Percentiles rank a stretch among this genome's conserved stretches.
Evolutionary conservation across 2,888 invertebrate species (phyloP).

Genomic region (Neoscelio sp.): DNA sequence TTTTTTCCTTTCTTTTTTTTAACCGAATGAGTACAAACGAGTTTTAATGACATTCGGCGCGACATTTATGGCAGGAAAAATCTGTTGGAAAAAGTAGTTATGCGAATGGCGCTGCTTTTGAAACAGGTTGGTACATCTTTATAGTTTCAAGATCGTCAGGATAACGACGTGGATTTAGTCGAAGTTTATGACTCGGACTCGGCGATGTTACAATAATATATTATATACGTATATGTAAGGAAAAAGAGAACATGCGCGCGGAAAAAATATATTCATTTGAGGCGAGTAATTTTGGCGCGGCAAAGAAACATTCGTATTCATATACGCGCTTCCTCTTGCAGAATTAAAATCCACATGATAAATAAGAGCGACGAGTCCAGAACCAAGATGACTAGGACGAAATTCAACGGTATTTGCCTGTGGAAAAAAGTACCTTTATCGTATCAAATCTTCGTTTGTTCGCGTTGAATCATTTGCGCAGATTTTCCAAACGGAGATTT

Average conservation of each 20-base stretch:
- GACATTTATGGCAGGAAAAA: conserved; percentile 41
- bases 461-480: conserved; percentile 29
- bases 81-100: conserved; percentile 23
- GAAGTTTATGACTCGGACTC: conserved; percentile 49
- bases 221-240: conserved; percentile 23
- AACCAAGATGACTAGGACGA: conserved; percentile 52
- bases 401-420: conserved; percentile 48
- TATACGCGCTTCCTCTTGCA: conserved; percentile 43
- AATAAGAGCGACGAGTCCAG: conserved; percentile 59
- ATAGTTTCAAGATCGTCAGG: conserved; percentile 40
- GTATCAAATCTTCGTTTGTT: conserved; percentile 61
- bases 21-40: conserved; percentile 31
- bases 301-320: conserved; percentile 61
- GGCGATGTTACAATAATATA: conserved; percentile 40
- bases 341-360: conserved; percentile 64
- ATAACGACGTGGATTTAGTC: conserved; percentile 49
- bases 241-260: conserved; percentile 8
- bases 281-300: conserved; percentile 50
- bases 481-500: conserved; percentile 13
- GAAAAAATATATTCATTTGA: conserved; percentile 57
- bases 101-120: conserved; percentile 18
- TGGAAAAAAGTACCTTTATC: conserved; percentile 44
- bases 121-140: conserved; percentile 29
- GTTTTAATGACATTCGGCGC: conserved; percentile 44
- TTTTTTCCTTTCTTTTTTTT: not conserved